Percentiles rank a stretch among this genome's conserved stretches.
Evolutionary conservation across 1,140 invertebrate genomes (phyloP).

Genomic region (Luehdorfia chinensis): DNA sequence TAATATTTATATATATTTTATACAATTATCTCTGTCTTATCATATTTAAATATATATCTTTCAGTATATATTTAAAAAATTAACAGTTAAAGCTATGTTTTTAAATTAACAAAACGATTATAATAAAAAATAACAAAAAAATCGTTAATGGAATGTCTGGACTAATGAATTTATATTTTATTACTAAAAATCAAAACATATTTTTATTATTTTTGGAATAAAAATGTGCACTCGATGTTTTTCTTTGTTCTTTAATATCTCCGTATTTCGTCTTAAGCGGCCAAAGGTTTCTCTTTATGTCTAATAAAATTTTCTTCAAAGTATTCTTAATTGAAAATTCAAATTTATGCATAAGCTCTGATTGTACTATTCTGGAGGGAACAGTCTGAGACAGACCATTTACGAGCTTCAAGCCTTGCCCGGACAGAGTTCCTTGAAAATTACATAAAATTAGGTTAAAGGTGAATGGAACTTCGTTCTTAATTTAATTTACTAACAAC

Average conservation of each 20-base stretch:
- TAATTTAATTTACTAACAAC: conserved; percentile 28
- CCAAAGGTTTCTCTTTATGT: conserved; percentile 75
- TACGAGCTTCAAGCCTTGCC: conserved; percentile 53
- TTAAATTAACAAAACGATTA: too few relatives aligned
- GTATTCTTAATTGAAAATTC: conserved; percentile 76
- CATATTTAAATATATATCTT: too few relatives aligned
- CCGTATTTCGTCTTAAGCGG: conserved; percentile 69
- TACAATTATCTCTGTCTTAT: too few relatives aligned
- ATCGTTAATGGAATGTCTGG: too few relatives aligned
- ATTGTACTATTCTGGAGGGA: conserved; percentile 56
- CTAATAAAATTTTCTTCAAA: conserved; percentile 76
- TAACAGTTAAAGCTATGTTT: too few relatives aligned
- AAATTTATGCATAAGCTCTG: conserved; percentile 77
- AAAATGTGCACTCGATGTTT: conserved; percentile 19
- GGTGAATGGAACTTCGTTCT: conserved; percentile 37
- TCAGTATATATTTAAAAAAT: too few relatives aligned
- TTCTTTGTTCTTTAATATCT: conserved; percentile 49
- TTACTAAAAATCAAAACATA: too few relatives aligned
- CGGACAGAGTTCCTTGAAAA: conserved; percentile 42
- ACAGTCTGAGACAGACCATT: conserved; percentile 47
- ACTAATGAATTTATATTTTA: too few relatives aligned
- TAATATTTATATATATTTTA: too few relatives aligned
- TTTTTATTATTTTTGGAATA: too few relatives aligned
- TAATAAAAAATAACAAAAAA: too few relatives aligned
- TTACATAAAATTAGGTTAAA: conserved; percentile 54